Evolutionary conservation across 2,113 vertebrate species (phyloP), one percentile per base, ranked within the genome.

Genomic region (Mesoclemmys tuberculata): DNA sequence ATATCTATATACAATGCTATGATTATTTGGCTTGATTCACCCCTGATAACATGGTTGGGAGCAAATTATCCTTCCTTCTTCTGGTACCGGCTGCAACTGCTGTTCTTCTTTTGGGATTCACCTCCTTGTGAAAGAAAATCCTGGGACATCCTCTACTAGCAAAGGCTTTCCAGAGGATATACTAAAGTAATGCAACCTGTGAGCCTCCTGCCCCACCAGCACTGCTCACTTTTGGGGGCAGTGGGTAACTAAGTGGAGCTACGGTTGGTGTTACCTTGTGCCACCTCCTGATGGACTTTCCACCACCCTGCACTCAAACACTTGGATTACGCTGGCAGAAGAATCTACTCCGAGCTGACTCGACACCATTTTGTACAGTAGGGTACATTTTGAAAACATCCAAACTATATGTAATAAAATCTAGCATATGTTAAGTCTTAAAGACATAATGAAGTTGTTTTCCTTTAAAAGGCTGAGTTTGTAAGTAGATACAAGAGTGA

Each of bases 251-350:
- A 18, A 68, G 29, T 82, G 44, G 9, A 85, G 8, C 22, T 83
- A 31, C 35, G 10, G 4, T 0, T 0, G 44, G 5, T 2, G 7
- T 2, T 55, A 2, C 22, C 88, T 80, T 74, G 5, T 44, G 8
- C 35, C 24, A 44, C 6, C 18, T 86, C 46, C 61, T 35, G 4
- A 84, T 94, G 8, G 55, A 22, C 41, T 90, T 74, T 22, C 5
- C 27, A 75, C 13, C 8, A 56, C 56, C 16, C 5, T 44, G 18
- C 6, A 18, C 16, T 21, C 16, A 41, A 54, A 21, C 4, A 48
- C 18, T 19, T 49, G n/a, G 12, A 14, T 29, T 61, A 35, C 8
- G 2, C 11, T 77, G 74, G 26, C 41, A 46, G 41, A 41, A 12
- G 41, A 77, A 27, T 46, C 74, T 46, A 27, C 13, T 41, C 6